Percentiles rank a stretch among this genome's conserved stretches.
phyloP scores from a whole-genome alignment of 2,797 vertebrate species.

The Fistularia commersonii region DNA sequence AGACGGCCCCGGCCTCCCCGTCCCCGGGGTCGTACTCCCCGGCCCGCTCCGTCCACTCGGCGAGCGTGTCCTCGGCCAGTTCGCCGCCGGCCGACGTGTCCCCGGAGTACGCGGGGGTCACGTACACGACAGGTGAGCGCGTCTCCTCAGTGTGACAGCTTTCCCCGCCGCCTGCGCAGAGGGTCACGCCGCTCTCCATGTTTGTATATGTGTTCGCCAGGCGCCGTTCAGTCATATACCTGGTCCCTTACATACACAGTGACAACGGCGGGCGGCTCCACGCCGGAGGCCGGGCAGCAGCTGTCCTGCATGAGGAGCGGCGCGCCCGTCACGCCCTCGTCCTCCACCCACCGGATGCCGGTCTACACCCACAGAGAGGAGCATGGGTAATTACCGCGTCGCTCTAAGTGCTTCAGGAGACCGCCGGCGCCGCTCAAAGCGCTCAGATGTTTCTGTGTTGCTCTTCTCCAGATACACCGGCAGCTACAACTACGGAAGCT shows the following conservation, averaged over 20 bases:
- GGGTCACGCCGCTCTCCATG: constrained; percentile 22
- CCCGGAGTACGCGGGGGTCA: constrained; percentile 83
- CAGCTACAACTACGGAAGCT: constrained; percentile 96
- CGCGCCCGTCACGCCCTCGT: constrained; percentile 81
- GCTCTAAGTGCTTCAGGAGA: not conserved
- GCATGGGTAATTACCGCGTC: constrained; percentile 80
- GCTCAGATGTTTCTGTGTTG: not conserved
- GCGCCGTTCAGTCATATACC: constrained; percentile 98
- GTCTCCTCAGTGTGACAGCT: constrained; percentile 19
- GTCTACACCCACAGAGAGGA: constrained; percentile 96
- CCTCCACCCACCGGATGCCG: constrained; percentile 88
- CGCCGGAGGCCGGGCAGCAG: constrained; percentile 87
- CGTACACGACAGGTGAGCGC: constrained; percentile 82
- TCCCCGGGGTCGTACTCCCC: constrained; percentile 90
- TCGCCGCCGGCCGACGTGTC: constrained; percentile 87
- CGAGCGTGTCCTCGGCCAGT: constrained; percentile 80
- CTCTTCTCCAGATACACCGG: constrained; percentile 83
- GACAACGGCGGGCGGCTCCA: constrained; percentile 90
- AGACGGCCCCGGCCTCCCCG: constrained; percentile 81
- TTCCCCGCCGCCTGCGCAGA: constrained; percentile 38
- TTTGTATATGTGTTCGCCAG: constrained; percentile 79
- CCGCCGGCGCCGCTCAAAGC: not conserved
- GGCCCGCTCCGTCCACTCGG: constrained; percentile 85
- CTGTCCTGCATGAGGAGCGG: constrained; percentile 91
- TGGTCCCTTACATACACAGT: constrained; percentile 99